Evolutionary conservation across 37 sponge, comb jelly and placozoan genomes (phyloP), one percentile per base, ranked within the genome.

Genomic region (Hexactinellida sp.): DNA sequence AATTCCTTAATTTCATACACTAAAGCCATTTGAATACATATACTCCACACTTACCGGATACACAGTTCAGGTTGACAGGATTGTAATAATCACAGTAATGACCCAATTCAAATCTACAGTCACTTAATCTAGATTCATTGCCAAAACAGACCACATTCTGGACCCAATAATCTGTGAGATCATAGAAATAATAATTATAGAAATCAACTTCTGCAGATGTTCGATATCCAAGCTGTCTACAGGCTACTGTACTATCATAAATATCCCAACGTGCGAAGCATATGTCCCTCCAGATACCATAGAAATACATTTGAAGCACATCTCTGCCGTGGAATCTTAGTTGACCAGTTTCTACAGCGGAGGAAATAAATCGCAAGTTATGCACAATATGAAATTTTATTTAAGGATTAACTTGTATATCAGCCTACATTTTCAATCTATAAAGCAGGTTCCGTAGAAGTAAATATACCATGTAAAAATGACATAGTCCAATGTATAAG

Each of bases 221-320:
- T 63, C 76, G 3, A n/a, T 63, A 63, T 21, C 76, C 76, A 23
- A 63, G 76, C 30, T 63, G 76, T 63, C 76, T 63, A n/a, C 76
- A 63, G 3, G 76, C 76, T 63, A 63, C 76, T 3, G 1, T n/a
- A 63, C 76, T 28, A 63, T 63, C 76, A 25, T 3, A 7, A 63
- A n/a, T 63, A n/a, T 63, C 76, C 76, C 76, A 63, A 21, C 34
- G 21, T 7, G 3, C 28, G 13, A 7, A 63, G 30, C 76, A 63
- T 25, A 63, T 28, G 34, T n/a, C 76, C 13, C 76, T 63, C 76
- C 76, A 63, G 3, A 47, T 16, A 16, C 76, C 30, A 63, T 63
- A 5, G 76, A 21, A 63, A 63, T 63, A 63, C 28, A 63, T 1
- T n/a, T 63, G 76, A n/a, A 63, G 34, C 16, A 47, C 52, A 47